Evolutionary conservation across 2,113 vertebrate genomes (phyloP).

Genomic region (Taurulus bubalis): DNA sequence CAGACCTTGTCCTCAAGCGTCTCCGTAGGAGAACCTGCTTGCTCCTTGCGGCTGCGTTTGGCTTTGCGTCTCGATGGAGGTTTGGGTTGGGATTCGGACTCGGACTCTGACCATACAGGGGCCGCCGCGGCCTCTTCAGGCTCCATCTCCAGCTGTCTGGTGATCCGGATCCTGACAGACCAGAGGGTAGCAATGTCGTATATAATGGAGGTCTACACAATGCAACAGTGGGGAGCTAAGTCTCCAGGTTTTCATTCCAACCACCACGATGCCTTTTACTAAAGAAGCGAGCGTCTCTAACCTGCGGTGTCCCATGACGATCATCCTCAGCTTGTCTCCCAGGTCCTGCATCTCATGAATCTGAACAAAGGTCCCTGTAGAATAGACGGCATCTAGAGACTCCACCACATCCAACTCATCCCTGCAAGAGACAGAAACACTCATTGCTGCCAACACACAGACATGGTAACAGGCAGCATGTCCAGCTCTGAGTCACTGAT

Average conservation of each 20-base stretch:
- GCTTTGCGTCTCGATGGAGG: constrained; percentile 77
- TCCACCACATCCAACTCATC: constrained; percentile 94
- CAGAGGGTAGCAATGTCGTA: neutral
- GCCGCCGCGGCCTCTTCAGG: constrained; percentile 79
- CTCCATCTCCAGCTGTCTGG: constrained; percentile 88
- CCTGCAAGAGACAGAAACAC: constrained; percentile 73
- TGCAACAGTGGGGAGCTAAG: neutral
- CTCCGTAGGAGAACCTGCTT: constrained; percentile 65
- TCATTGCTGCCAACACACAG: neutral
- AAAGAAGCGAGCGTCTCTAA: constrained; percentile 22
- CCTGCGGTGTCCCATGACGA: constrained; percentile 93
- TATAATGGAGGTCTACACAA: neutral
- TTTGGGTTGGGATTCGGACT: constrained; percentile 80
- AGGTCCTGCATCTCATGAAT: constrained; percentile 99
- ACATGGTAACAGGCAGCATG: neutral
- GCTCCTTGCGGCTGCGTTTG: constrained; percentile 84
- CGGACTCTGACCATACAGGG: constrained; percentile 41
- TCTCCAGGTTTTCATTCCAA: neutral
- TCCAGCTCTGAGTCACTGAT: neutral
- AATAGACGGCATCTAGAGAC: constrained; percentile 91
- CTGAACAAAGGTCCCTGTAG: constrained; percentile 96
- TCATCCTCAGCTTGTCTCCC: constrained; percentile 97
- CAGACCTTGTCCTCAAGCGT: constrained; percentile 72
- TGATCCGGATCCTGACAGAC: constrained; percentile 89
- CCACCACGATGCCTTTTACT: neutral